phyloP scores from a whole-genome alignment of 1,140 invertebrate genomes.

The Leptinotarsa defecta region DNA sequence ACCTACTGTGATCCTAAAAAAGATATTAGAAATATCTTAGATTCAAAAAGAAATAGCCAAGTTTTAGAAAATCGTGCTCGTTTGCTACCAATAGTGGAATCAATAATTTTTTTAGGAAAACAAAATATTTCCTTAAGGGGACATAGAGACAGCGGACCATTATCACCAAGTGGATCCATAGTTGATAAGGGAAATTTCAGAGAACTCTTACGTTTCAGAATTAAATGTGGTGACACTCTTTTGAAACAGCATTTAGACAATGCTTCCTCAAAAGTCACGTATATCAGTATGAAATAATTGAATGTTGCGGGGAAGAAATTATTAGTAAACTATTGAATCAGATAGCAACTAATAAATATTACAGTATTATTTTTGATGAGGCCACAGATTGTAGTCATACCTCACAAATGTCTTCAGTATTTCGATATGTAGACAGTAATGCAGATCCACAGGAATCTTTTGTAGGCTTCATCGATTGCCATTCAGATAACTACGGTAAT shows the following conservation, averaged over 20 bases:
- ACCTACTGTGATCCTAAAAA: not conserved
- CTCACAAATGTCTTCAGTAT: constrained; percentile 3
- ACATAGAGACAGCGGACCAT: constrained; percentile 12
- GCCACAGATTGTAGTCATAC: constrained; percentile 9
- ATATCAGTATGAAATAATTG: constrained; percentile 29
- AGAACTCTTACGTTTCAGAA: constrained; percentile 19
- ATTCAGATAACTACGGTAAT: constrained; percentile 15
- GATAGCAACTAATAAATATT: constrained; percentile 9
- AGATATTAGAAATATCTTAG: not conserved
- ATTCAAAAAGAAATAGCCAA: not conserved
- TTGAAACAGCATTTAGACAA: constrained; percentile 25
- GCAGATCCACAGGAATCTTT: constrained; percentile 17
- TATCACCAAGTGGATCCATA: no score
- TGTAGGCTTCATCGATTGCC: constrained; percentile 19
- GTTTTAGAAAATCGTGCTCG: constrained; percentile 19
- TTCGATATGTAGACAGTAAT: constrained; percentile 19
- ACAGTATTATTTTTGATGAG: constrained; percentile 24
- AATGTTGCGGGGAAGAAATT: constrained; percentile 26
- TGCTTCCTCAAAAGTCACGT: constrained; percentile 15
- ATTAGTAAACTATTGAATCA: constrained; percentile 20
- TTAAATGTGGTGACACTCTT: constrained; percentile 13
- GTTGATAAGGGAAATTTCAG: constrained; percentile 28
- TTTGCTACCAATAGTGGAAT: constrained; percentile 23
- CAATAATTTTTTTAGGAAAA: constrained; percentile 22
- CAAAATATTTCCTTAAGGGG: constrained; percentile 29